Evolutionary conservation across 1,140 invertebrate genomes (phyloP), one percentile per base, ranked within the genome.

Genomic region (Hirudo medicinalis): DNA sequence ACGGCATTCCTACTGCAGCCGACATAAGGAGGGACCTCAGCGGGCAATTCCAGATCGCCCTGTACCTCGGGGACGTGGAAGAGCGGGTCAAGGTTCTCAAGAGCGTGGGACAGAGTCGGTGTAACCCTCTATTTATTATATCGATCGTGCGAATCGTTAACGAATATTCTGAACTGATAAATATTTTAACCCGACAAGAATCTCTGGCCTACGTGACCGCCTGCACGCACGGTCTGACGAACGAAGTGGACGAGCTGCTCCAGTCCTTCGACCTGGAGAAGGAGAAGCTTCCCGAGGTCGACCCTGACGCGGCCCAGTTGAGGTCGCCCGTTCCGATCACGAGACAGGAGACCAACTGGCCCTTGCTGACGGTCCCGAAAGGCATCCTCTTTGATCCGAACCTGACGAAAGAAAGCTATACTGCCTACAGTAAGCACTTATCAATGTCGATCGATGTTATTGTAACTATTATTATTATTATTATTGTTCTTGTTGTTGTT

Each of bases 31-130:
- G 81, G 71, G 96, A 99, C 78, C 87, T 89, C 0, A 96, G 94
- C 17, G 91, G 92, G 0, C 95, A 98, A 77, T 99, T 94, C 85
- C 94, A 97, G 81, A 95, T 90, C 55, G 92, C 93, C 2, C 81
- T 99, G 36, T 84, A 93, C 25, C 81, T 97, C 13, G 96, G 95
- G 1, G 95, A 99, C 82, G 87, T 96, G 60, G 84, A 85, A 67
- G 96, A 99, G 81, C 85, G 94, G 29, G 89, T 95, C 0, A 89
- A 89, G 79, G 89, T 98, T 75, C 83, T 96, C n/a, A 91, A 91
- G 82, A 75, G 72, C 53, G 80, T 78, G 78, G 81, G 81, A 74
- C 81, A 83, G 72, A 82, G 89, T 90, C 75, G 85, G 78, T 76
- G 32, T 3, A 36, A 36, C 32, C 32, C 6, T 36, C 32, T 36